Evolutionary conservation across 2,888 invertebrate genomes (phyloP).

Genomic region (Agelastica alni): DNA sequence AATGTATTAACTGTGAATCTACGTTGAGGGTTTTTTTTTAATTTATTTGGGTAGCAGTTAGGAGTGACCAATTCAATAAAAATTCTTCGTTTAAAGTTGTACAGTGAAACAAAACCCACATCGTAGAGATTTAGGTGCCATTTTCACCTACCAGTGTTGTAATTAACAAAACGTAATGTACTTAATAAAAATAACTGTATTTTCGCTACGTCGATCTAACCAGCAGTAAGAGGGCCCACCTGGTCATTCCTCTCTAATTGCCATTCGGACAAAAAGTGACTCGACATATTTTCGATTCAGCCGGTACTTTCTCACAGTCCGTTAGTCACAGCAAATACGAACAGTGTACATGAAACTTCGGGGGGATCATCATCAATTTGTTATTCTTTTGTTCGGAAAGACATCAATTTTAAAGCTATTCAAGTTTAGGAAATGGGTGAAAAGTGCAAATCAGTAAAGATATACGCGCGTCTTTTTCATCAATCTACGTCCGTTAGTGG

Average conservation of each 20-base stretch:
- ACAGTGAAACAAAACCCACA: too few species aligned
- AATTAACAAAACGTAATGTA: neutral
- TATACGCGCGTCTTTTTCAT: conserved; percentile 18
- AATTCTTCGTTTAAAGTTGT: too few species aligned
- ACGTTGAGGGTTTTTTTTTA: too few species aligned
- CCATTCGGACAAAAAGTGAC: conserved; percentile 28
- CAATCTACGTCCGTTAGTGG: conserved; percentile 1
- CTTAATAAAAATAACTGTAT: conserved; percentile 9
- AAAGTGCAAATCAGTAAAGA: conserved; percentile 41
- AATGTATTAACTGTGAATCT: too few species aligned
- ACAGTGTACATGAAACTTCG: conserved; percentile 47
- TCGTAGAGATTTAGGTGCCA: too few species aligned
- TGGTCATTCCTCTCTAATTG: conserved; percentile 24
- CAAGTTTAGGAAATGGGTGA: conserved; percentile 38
- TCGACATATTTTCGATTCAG: conserved; percentile 30
- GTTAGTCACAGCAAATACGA: conserved; percentile 54
- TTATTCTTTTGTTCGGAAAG: conserved; percentile 44
- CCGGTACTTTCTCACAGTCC: conserved; percentile 53
- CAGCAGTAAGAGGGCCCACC: conserved; percentile 14
- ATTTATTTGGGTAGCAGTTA: too few species aligned
- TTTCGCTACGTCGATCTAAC: neutral
- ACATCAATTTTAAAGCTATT: conserved; percentile 44
- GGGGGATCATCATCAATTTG: conserved; percentile 49
- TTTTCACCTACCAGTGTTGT: neutral
- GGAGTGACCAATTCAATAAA: too few species aligned